Conservation (phyloP, 2,888 invertebrate species). For the Hipparchia sbordonii region DNA sequence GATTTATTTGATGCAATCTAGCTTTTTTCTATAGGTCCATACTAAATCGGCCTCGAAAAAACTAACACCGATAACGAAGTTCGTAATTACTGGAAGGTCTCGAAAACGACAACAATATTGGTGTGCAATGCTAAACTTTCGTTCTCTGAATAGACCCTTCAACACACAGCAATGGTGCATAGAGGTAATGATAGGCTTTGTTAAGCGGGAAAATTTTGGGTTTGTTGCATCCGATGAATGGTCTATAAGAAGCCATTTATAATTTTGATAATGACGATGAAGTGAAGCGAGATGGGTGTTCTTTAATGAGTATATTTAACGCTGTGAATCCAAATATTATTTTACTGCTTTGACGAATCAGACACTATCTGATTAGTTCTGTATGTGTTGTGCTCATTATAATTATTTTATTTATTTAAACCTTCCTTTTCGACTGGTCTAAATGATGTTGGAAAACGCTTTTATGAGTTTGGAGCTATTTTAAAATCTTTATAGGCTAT, state of each 20-base stretch:
- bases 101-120: background rate
- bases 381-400: no score
- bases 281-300: background rate
- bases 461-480: no score
- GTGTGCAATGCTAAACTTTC: slow-evolving; percentile 18
- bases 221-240: slow-evolving; percentile 3
- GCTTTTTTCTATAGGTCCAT: background rate
- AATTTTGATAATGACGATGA: background rate
- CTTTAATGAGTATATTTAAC: background rate
- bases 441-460: no score
- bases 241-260: slow-evolving; percentile 16
- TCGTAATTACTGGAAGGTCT: background rate
- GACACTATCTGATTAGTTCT: no score
- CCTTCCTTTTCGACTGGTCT: no score
- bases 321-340: background rate
- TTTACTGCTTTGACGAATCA: background rate
- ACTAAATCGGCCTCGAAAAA: slow-evolving; percentile 9
- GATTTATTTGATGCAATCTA: no score
- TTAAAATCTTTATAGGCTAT: background rate
- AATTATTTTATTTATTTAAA: no score
- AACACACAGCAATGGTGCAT: slow-evolving; percentile 11
- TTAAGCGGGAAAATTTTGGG: slow-evolving; percentile 9
- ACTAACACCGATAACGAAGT: slow-evolving; percentile 16
- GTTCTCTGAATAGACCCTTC: slow-evolving; percentile 10
- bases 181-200: slow-evolving; percentile 14